A percentile compares a stretch with the other conserved stretches of the same genome.
Evolutionary conservation across 1,140 invertebrate species (phyloP).

Genomic region (Rhopalosiphum padi): DNA sequence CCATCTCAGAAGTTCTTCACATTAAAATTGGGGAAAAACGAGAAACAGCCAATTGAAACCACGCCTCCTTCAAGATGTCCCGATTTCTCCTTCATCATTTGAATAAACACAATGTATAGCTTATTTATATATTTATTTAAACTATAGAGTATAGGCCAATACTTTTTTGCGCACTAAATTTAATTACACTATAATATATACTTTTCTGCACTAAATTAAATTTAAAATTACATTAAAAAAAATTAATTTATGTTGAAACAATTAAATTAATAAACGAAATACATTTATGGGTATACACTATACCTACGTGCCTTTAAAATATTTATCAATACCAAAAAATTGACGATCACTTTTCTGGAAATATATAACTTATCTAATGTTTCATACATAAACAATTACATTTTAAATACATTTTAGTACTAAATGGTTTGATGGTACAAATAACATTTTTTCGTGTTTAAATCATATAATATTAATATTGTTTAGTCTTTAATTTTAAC

Average conservation of each 20-base stretch:
- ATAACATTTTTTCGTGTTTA: neutral
- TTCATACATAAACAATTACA: neutral
- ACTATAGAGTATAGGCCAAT: no score
- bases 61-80: neutral
- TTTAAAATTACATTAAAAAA: neutral
- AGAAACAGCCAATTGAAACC: neutral
- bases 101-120: neutral
- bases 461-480: no score
- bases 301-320: neutral
- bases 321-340: neutral
- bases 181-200: neutral
- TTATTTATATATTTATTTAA: no score
- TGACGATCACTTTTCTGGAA: neutral
- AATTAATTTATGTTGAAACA: neutral
- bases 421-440: neutral
- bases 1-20: neutral
- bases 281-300: neutral
- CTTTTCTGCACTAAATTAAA: neutral
- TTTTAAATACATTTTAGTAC: neutral
- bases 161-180: neutral
- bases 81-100: neutral
- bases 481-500: neutral
- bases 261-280: neutral
- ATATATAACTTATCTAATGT: neutral
- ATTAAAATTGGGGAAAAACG: neutral